Conservation (phyloP, 2,888 invertebrate species). For the Lycaena phlaeas region DNA sequence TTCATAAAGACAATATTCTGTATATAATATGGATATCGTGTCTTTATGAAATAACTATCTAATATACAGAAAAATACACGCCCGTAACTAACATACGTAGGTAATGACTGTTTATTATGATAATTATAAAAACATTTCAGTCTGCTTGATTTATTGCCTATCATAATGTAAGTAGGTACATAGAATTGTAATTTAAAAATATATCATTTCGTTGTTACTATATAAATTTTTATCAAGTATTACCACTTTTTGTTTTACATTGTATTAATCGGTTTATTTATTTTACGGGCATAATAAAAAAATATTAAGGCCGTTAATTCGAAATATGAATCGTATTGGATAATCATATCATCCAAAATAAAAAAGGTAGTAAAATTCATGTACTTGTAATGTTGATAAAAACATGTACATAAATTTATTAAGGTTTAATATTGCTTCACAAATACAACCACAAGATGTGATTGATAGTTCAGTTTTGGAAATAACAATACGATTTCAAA, state of each 20-base stretch:
- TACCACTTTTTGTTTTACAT: not conserved
- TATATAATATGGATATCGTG: constrained; percentile 11
- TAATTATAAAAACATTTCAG: constrained; percentile 24
- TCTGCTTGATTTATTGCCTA: constrained; percentile 23
- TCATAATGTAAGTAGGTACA: constrained; percentile 16
- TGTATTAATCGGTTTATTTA: not conserved
- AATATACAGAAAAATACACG: constrained; percentile 20
- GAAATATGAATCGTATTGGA: too few relatives aligned
- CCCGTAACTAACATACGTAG: constrained; percentile 14
- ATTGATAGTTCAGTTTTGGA: too few relatives aligned
- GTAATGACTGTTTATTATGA: constrained; percentile 21
- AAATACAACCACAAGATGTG: too few relatives aligned
- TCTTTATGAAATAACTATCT: constrained; percentile 16
- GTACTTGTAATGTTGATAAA: too few relatives aligned
- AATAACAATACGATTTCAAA: not conserved
- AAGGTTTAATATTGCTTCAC: too few relatives aligned
- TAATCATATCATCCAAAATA: too few relatives aligned
- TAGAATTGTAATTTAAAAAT: constrained; percentile 20
- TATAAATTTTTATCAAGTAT: constrained; percentile 12
- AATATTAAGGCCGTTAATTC: not conserved
- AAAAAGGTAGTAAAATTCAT: too few relatives aligned
- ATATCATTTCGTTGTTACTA: constrained; percentile 20
- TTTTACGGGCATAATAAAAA: not conserved
- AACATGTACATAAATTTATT: too few relatives aligned
- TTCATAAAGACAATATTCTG: constrained; percentile 14